phyloP scores from a whole-genome alignment of 2,797 vertebrate species.

The Ceryle rudis region DNA sequence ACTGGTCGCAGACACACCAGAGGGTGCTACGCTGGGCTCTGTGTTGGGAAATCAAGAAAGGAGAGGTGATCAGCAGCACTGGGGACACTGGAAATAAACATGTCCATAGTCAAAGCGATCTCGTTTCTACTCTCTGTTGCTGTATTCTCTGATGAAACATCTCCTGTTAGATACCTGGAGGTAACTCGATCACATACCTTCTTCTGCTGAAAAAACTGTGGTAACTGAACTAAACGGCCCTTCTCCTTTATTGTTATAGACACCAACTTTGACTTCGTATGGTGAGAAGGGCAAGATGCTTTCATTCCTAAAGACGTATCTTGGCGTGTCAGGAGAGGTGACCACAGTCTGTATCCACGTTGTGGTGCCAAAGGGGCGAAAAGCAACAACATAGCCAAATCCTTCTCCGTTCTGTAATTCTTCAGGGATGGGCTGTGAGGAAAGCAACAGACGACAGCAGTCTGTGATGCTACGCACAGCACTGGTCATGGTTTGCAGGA shows the following conservation, averaged over 20 bases:
- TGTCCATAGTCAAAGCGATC: accelerated
- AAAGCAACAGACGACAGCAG: neutral
- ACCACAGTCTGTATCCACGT: constrained; percentile 92
- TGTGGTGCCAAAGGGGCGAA: constrained; percentile 85
- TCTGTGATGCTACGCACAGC: neutral
- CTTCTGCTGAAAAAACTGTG: constrained; percentile 92
- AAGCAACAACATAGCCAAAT: constrained; percentile 94
- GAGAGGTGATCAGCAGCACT: neutral
- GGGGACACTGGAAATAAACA: neutral
- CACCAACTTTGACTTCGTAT: constrained; percentile 92
- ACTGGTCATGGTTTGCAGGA: neutral
- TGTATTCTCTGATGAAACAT: neutral
- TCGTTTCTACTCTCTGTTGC: neutral
- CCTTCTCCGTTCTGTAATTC: constrained; percentile 94
- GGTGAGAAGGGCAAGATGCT: constrained; percentile 91
- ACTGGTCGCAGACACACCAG: constrained; percentile 84
- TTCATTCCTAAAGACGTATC: constrained; percentile 91
- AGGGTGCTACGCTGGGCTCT: constrained; percentile 89
- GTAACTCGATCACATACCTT: constrained; percentile 80
- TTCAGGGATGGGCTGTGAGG: constrained; percentile 90
- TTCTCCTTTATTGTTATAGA: constrained; percentile 93
- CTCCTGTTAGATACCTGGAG: neutral
- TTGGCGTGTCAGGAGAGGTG: constrained; percentile 84
- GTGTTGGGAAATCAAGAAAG: constrained; percentile 19
- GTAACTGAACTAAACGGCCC: constrained; percentile 92